phyloP scores from a whole-genome alignment of 2,113 vertebrate genomes.

The Phyllopteryx taeniolatus region DNA sequence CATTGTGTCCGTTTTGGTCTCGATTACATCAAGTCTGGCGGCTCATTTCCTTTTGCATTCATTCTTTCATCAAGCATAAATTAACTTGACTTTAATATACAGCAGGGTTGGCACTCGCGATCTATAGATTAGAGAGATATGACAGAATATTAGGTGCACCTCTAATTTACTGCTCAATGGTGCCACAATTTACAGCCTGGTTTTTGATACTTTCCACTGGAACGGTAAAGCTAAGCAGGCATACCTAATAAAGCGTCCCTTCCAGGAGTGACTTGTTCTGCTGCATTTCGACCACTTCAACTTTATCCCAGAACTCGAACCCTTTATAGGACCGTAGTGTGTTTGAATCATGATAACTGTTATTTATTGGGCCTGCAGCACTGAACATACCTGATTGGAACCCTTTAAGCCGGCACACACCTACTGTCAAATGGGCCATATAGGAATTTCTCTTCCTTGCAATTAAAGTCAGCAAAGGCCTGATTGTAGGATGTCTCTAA shows the following conservation, averaged over 20 bases:
- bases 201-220: background rate
- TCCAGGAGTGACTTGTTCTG: background rate
- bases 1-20: slow-evolving; percentile 40
- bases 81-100: slow-evolving; percentile 18
- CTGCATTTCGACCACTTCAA: background rate
- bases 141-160: background rate
- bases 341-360: background rate
- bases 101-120: slow-evolving; percentile 8
- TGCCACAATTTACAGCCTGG: background rate
- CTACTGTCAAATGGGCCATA: too few species aligned
- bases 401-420: background rate
- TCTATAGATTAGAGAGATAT: background rate
- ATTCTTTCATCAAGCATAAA: slow-evolving; percentile 16
- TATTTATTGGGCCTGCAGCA: background rate
- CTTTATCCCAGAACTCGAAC: background rate
- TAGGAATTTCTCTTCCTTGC: too few species aligned
- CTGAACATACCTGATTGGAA: background rate
- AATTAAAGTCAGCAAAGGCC: too few species aligned
- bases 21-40: slow-evolving; percentile 41
- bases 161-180: background rate
- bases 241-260: background rate
- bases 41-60: slow-evolving; percentile 18
- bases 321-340: background rate
- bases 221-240: background rate
- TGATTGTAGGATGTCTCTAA: too few species aligned